Conservation (phyloP, 2,888 invertebrate genomes). For the Teleiodes luculella region DNA sequence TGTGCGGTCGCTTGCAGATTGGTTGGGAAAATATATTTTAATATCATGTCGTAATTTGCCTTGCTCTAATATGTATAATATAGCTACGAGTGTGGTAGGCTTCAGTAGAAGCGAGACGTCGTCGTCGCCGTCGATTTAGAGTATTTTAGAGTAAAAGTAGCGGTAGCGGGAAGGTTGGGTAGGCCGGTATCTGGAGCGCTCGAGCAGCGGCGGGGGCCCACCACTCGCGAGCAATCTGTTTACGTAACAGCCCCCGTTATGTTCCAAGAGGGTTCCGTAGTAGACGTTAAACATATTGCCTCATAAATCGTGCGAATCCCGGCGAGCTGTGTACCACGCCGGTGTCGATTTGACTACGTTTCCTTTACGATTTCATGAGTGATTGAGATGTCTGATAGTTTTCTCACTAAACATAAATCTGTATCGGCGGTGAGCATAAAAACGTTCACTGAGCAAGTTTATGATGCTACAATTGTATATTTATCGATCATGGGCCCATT, state of each 20-base stretch:
- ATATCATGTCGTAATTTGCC: no score
- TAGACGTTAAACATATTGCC: constrained; percentile 79
- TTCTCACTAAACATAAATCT: constrained; percentile 23
- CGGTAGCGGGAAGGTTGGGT: constrained; percentile 59
- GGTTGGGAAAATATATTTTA: no score
- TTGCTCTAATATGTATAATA: no score
- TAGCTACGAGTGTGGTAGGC: no score
- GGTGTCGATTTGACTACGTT: constrained; percentile 76
- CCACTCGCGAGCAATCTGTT: constrained; percentile 75
- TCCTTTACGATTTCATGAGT: constrained; percentile 68
- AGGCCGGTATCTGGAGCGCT: constrained; percentile 57
- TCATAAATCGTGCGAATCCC: constrained; percentile 77
- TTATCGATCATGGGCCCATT: constrained; percentile 10
- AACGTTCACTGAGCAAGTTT: neutral
- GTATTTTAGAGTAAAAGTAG: constrained; percentile 51
- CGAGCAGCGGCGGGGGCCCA: constrained; percentile 48
- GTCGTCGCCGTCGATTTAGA: no score
- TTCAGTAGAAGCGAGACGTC: constrained; percentile 40
- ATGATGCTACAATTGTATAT: constrained; percentile 7
- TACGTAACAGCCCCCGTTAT: constrained; percentile 77
- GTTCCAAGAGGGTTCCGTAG: constrained; percentile 73
- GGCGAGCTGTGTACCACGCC: constrained; percentile 63
- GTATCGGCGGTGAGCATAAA: neutral
- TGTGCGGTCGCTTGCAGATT: no score
- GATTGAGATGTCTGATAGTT: constrained; percentile 46